Conservation (phyloP, 2,797 vertebrate species). For the Cossypha dichroa region DNA sequence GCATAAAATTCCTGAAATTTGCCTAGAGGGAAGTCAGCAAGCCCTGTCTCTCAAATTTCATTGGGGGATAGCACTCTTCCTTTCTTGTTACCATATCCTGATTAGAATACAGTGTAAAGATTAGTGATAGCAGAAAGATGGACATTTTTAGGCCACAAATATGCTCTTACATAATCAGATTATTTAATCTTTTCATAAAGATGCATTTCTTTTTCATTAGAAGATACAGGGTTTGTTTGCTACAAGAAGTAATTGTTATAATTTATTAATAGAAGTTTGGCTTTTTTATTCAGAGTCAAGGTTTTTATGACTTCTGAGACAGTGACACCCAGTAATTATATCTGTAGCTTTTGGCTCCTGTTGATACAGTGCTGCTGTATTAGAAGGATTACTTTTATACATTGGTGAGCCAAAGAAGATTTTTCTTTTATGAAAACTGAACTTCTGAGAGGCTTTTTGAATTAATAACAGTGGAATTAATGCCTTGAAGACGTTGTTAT, state of each 20-base stretch:
- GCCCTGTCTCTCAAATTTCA: background rate
- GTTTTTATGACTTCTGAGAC: conserved; percentile 33
- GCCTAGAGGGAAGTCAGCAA: background rate
- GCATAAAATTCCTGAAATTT: background rate
- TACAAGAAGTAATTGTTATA: background rate
- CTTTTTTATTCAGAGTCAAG: conserved; percentile 3
- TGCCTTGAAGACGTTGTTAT: conserved; percentile 33
- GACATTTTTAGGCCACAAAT: conserved; percentile 21
- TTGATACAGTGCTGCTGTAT: conserved; percentile 7
- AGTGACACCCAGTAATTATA: conserved; percentile 30
- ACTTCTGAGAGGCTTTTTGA: conserved; percentile 25
- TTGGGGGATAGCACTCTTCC: background rate
- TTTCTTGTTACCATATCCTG: background rate
- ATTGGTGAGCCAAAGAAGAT: conserved; percentile 37
- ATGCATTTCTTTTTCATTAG: conserved; percentile 6
- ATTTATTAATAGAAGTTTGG: background rate
- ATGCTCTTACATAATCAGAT: conserved; percentile 13
- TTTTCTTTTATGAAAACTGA: conserved; percentile 57
- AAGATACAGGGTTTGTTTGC: conserved; percentile 6
- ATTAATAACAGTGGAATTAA: conserved; percentile 43
- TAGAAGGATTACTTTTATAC: conserved; percentile 45
- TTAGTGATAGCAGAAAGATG: background rate
- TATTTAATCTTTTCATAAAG: conserved; percentile 40
- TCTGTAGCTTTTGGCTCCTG: conserved; percentile 29
- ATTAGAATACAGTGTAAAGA: conserved; percentile 42